These are phyloP conservation scores for Silvanus unidentatus DNA, from an alignment of 2,888 invertebrate genomes.

Conservation along the genomic window DNA sequence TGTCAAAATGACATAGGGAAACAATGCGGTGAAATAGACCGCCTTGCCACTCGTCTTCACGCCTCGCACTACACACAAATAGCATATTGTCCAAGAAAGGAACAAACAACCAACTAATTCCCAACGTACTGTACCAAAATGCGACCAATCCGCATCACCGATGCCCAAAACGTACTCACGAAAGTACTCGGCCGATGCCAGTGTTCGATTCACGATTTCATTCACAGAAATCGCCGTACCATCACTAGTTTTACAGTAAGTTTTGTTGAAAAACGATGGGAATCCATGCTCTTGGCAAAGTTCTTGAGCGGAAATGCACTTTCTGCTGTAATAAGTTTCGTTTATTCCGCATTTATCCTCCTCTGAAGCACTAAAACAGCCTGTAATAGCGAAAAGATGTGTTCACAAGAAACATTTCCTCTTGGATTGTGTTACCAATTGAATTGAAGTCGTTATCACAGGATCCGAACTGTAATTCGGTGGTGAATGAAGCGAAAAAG, in stretches of 20 bases:
- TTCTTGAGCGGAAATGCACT: slow-evolving; percentile 48
- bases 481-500: slow-evolving; percentile 62
- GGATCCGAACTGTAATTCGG: slow-evolving; percentile 61
- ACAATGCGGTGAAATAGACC: slow-evolving; percentile 66
- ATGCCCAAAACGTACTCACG: slow-evolving; percentile 75
- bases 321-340: slow-evolving; percentile 51
- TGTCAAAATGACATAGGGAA: slow-evolving; percentile 66
- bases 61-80: slow-evolving; percentile 80
- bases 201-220: slow-evolving; percentile 49
- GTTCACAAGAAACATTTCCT: background rate
- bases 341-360: slow-evolving; percentile 51
- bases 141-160: slow-evolving; percentile 64
- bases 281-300: slow-evolving; percentile 49
- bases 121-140: slow-evolving; percentile 74
- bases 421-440: slow-evolving; percentile 46
- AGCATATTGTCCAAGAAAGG: slow-evolving; percentile 76
- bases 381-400: slow-evolving; percentile 40
- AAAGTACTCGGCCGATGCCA: slow-evolving; percentile 50
- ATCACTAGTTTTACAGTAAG: slow-evolving; percentile 46
- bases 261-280: slow-evolving; percentile 43
- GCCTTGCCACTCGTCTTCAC: slow-evolving; percentile 86
- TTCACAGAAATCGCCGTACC: slow-evolving; percentile 46
- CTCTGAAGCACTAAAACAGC: slow-evolving; percentile 61
- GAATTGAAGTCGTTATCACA: slow-evolving; percentile 61
- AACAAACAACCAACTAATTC: slow-evolving; percentile 73